Evolutionary conservation across 2,888 invertebrate genomes (phyloP), one percentile per base, ranked within the genome.

Genomic region (Polyploca ridens): DNA sequence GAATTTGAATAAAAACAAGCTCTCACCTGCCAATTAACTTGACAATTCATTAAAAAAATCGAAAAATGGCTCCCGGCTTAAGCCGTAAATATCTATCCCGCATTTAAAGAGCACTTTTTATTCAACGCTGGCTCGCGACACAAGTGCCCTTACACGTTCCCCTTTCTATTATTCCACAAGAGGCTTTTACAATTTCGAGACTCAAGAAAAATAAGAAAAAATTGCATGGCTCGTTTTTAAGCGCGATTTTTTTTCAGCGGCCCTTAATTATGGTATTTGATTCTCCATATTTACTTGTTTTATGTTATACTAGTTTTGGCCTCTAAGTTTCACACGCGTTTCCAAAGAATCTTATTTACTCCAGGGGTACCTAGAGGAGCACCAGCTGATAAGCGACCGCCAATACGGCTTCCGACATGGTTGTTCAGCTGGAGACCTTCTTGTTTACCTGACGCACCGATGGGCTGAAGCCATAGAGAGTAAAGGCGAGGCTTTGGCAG

Each of bases 161-260:
- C 83, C 81, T 72, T 77, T 84, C 86, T 86, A 87, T 88, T 89
- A 88, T 89, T 85, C 79, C 74, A 81, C 73, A 77, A 88, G 87
- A 75, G 85, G 81, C 81, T 83, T 86, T 85, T 80, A 83, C 83
- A 84, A 84, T 84, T 85, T 83, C 77, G 78, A 85, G 82, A 77
- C 73, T 77, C 69, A 76, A 76, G 78, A 78, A 81, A 82, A 79
- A 77, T 77, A 79, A 77, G 76, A 75, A 81, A 81, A 80, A 76
- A 74, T 54, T 75, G 69, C 66, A 68, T 67, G 68, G 69, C 69
- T 74, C 69, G 71, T 78, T 82, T 80, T 77, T 70, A 64, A 44
- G 54, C 61, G 63, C 64, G 68, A 63, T 62, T 63, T 63, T 71
- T 68, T 71, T 68, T 72, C 66, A 64, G 63, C 71, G 70, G 19